phyloP scores from a whole-genome alignment of 2,888 invertebrate genomes.

The Cosmia pyralina region DNA sequence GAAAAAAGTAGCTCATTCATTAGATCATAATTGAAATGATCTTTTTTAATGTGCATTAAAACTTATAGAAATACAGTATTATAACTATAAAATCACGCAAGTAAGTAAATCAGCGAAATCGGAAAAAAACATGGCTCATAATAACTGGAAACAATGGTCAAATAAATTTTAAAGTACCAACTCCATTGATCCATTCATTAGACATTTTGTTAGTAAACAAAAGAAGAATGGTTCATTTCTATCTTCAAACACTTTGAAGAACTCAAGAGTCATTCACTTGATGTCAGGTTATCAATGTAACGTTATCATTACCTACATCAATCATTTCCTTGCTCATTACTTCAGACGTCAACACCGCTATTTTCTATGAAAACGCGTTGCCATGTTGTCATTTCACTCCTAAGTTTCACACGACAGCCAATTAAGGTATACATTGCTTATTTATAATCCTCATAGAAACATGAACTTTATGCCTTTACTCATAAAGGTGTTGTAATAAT shows the following conservation, averaged over 20 bases:
- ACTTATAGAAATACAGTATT: no score
- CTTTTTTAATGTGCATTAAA: no score
- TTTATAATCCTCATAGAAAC: constrained; percentile 1
- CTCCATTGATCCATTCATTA: neutral
- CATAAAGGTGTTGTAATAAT: constrained; percentile 21
- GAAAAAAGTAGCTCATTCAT: no score
- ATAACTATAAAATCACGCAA: no score
- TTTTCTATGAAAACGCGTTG: constrained; percentile 66
- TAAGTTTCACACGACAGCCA: constrained; percentile 69
- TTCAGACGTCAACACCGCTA: constrained; percentile 53
- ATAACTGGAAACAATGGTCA: neutral
- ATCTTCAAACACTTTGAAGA: neutral
- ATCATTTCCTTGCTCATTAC: constrained; percentile 50
- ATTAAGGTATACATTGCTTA: constrained; percentile 28
- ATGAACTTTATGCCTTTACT: constrained; percentile 11
- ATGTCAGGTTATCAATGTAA: constrained; percentile 48
- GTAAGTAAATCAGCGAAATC: no score
- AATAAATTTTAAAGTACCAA: neutral
- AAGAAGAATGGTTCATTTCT: neutral
- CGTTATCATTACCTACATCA: constrained; percentile 67
- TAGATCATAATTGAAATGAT: no score
- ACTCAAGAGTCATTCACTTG: constrained; percentile 13
- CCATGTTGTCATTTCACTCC: constrained; percentile 66
- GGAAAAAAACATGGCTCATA: no score
- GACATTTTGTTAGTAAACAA: constrained; percentile 10